phyloP scores from a whole-genome alignment of 2,113 vertebrate genomes.

The Coturnix japonica region DNA sequence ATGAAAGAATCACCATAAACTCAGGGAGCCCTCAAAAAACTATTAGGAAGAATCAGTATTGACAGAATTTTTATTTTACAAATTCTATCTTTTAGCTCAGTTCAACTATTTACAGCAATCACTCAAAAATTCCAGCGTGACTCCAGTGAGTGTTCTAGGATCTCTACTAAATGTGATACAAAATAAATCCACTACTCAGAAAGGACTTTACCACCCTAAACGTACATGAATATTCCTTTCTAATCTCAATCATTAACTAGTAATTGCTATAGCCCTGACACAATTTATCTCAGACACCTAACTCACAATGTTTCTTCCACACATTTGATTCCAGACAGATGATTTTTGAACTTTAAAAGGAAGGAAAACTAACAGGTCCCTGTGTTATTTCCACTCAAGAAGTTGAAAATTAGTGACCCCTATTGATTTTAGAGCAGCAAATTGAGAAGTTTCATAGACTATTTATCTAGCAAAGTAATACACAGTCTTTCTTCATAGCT shows the following conservation, averaged over 20 bases:
- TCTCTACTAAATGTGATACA: background rate
- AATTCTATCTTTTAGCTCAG: background rate
- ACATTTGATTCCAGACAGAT: background rate
- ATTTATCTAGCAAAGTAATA: background rate
- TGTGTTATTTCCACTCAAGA: background rate
- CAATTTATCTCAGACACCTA: background rate
- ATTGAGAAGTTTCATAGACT: background rate
- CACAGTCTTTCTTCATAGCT: background rate
- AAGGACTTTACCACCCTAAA: background rate
- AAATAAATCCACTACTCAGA: background rate
- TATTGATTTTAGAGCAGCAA: background rate
- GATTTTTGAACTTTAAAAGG: background rate
- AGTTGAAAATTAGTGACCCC: background rate
- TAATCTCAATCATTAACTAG: background rate
- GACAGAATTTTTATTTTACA: background rate
- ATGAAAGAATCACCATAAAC: background rate
- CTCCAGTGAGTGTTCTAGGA: background rate
- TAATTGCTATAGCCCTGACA: background rate
- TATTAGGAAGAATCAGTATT: background rate
- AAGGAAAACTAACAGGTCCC: background rate
- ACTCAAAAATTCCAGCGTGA: background rate
- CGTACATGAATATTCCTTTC: background rate
- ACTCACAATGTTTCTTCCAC: background rate
- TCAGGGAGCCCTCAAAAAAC: background rate
- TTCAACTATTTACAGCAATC: background rate